These are phyloP conservation scores for Drosophila neocordata DNA, from an alignment of 1,140 invertebrate species.

Conservation along the genomic window DNA sequence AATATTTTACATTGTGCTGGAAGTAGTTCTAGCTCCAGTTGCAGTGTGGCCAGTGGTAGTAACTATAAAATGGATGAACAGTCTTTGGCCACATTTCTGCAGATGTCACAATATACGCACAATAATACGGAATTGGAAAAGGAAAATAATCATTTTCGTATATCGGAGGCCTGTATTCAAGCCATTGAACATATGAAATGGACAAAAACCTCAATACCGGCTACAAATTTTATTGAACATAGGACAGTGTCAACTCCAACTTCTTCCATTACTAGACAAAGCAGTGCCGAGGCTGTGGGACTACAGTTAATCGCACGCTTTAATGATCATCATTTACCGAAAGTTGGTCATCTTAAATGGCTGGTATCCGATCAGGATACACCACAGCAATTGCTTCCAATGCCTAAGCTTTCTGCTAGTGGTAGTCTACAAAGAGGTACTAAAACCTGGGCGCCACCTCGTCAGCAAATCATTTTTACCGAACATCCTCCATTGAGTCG, in stretches of 20 bases:
- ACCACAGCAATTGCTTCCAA: slow-evolving; percentile 89
- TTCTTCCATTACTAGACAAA: slow-evolving; percentile 4
- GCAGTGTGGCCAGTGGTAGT: slow-evolving; percentile 42
- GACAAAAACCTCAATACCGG: slow-evolving; percentile 48
- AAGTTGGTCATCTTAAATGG: slow-evolving; percentile 92
- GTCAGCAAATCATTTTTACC: slow-evolving; percentile 93
- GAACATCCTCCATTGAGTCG: slow-evolving; percentile 87
- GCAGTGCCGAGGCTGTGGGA: slow-evolving; percentile 91
- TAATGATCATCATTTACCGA: slow-evolving; percentile 89
- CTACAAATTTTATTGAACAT: slow-evolving; percentile 23
- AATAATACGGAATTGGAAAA: slow-evolving; percentile 91
- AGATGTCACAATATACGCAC: slow-evolving; percentile 88
- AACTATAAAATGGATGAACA: slow-evolving; percentile 86
- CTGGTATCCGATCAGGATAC: slow-evolving; percentile 90
- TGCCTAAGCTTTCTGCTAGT: slow-evolving; percentile 84
- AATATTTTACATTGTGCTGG: neutral
- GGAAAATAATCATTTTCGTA: slow-evolving; percentile 94
- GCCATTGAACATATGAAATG: slow-evolving; percentile 90
- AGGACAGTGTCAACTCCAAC: neutral
- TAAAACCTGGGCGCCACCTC: slow-evolving; percentile 92
- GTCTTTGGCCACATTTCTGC: slow-evolving; percentile 89
- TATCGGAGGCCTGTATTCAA: slow-evolving; percentile 92
- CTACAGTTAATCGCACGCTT: slow-evolving; percentile 90
- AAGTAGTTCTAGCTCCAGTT: slow-evolving; percentile 25
- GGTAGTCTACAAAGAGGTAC: slow-evolving; percentile 87